Evolutionary conservation across 2,888 invertebrate species (phyloP).

Genomic region (Cephus pygmeus): DNA sequence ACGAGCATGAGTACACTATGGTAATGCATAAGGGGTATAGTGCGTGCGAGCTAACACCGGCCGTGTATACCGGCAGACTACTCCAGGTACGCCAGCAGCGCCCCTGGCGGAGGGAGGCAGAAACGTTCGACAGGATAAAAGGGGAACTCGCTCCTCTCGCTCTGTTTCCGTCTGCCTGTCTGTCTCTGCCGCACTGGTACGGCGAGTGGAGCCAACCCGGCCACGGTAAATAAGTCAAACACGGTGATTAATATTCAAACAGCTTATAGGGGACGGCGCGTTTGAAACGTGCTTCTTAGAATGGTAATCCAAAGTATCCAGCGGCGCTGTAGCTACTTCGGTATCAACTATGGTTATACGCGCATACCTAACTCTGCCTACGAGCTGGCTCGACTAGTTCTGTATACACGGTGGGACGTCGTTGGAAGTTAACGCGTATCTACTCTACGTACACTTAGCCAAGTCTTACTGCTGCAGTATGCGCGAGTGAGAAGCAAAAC

Average conservation of each 20-base stretch:
- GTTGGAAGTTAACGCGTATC: not conserved
- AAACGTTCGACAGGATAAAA: not conserved
- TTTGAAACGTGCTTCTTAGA: constrained; percentile 11
- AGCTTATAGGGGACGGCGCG: constrained; percentile 12
- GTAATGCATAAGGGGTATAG: not conserved
- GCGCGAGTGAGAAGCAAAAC: not conserved
- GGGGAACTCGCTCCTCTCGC: not conserved
- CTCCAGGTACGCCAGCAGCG: not conserved
- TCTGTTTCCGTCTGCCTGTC: not conserved
- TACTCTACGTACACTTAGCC: not conserved
- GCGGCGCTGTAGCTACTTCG: not conserved
- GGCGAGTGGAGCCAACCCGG: not conserved
- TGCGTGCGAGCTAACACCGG: not conserved
- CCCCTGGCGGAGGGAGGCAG: not conserved
- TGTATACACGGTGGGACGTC: not conserved
- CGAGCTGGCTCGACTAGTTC: not conserved
- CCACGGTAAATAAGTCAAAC: constrained; percentile 16
- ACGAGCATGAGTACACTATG: not conserved
- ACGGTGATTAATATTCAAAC: constrained; percentile 21
- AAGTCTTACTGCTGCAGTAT: not conserved
- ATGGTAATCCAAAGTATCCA: constrained; percentile 19
- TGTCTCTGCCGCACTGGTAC: not conserved
- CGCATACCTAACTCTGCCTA: not conserved
- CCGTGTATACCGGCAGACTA: not conserved
- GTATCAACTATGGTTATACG: not conserved